Conservation (phyloP, 2,113 vertebrate species). For the Sorex fumeus region DNA sequence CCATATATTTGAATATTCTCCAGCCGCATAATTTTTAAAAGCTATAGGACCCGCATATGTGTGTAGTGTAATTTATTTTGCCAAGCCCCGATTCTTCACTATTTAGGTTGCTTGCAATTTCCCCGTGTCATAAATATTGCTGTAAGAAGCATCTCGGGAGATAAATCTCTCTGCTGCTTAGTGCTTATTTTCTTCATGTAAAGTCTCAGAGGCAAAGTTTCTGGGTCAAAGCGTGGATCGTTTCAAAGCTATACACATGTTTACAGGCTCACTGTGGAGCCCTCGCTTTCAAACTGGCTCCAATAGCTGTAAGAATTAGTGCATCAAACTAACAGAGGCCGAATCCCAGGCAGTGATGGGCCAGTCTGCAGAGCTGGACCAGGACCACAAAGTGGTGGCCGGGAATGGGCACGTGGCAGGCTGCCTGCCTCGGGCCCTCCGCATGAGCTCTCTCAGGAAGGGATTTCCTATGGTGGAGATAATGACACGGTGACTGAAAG, state of each 20-base stretch:
- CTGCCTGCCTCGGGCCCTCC: no score
- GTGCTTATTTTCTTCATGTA: background rate
- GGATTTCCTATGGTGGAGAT: background rate
- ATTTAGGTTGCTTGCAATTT: constrained; percentile 14
- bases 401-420: no score
- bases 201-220: constrained; percentile 23
- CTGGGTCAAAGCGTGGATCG: background rate
- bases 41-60: background rate
- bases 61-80: background rate
- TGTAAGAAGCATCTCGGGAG: background rate
- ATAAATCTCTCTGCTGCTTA: constrained; percentile 29
- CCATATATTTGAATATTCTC: constrained; percentile 66
- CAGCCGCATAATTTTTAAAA: constrained; percentile 21
- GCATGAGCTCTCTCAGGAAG: no score
- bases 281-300: background rate
- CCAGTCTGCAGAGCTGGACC: no score
- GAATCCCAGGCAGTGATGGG: background rate
- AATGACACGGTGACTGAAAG: fast-evolving
- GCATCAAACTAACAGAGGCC: background rate
- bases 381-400: no score
- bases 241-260: background rate
- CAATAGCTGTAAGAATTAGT: background rate
- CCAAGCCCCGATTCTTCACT: background rate
- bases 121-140: constrained; percentile 67
- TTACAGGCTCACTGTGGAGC: background rate